Percentiles rank a stretch among this genome's conserved stretches.
Evolutionary conservation across 2,797 vertebrate genomes (phyloP).

Genomic region (Lithobates pipiens): DNA sequence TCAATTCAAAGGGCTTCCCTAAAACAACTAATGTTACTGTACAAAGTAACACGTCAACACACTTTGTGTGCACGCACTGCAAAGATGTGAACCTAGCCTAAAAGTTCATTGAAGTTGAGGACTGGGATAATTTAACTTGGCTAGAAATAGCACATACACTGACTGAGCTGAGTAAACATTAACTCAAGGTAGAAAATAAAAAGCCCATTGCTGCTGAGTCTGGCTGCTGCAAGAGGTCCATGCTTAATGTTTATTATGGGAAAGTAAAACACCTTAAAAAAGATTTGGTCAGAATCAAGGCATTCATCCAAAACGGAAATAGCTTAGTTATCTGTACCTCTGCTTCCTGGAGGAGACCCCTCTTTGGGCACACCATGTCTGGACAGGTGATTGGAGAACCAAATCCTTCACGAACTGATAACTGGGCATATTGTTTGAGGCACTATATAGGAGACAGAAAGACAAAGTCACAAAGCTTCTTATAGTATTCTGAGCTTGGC

Average conservation of each 20-base stretch:
- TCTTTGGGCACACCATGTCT: constrained; percentile 86
- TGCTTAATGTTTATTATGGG: constrained; percentile 66
- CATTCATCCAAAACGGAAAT: constrained; percentile 30
- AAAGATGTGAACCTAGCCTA: no score
- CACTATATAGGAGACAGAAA: constrained; percentile 79
- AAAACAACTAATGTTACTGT: no score
- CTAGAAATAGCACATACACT: constrained; percentile 23
- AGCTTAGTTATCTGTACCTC: constrained; percentile 81
- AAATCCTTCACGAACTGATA: constrained; percentile 89
- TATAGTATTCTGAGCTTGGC: not conserved
- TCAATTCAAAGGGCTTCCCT: no score
- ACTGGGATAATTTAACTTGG: constrained; percentile 17
- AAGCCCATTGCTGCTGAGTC: constrained; percentile 63
- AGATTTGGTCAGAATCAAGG: constrained; percentile 53
- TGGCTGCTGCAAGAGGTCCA: constrained; percentile 59
- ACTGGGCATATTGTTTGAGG: constrained; percentile 88
- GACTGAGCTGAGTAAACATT: constrained; percentile 63
- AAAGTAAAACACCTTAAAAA: constrained; percentile 59
- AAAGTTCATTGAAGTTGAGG: constrained; percentile 36
- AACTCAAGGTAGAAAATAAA: constrained; percentile 59
- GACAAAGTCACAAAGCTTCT: constrained; percentile 1
- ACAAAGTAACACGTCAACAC: no score
- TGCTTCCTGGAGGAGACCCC: constrained; percentile 84
- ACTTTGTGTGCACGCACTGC: no score
- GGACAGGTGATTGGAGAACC: constrained; percentile 93